Base-by-base conservation (phyloP, 2,113 vertebrate genomes). In the Colistium nudipinnis region DNA sequence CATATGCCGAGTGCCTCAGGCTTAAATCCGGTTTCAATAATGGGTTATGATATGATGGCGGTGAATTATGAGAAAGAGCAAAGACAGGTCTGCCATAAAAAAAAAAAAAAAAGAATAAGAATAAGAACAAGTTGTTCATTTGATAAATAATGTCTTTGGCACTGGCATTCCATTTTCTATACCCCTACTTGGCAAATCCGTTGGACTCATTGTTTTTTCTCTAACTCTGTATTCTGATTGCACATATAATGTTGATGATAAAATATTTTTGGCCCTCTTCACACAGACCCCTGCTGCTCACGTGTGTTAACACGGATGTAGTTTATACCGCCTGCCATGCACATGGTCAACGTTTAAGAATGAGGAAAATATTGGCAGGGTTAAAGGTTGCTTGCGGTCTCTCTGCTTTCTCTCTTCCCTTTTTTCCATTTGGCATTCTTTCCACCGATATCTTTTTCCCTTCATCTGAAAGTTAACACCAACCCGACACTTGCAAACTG, bases 321-420 rank as follows among this genome's bases (percentile, higher is more conserved):
- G 3, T 74, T 44, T 22, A 39, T 19, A 30, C 67, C 35, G 3
- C 28, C n/a, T 52, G n/a, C n/a, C 6, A 39, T 64, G n/a, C 39
- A 56, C 28, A 52, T 17, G 17, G 7, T 12, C 6, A 53, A 4
- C 16, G 20, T 69, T 62, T 41, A 35, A 22, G 17, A 41, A 41
- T 74, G 14, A 70, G 35, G 38, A 52, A 52, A 54, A 9, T 22
- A 20, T 12, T 13, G 25, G 1, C 7, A 17, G 9, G 64, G 49
- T 76, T 35, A 75, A 61, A 62, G 65, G 60, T 74, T 41, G 3
- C 25, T 52, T 59, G 48, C 52, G 36, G 54, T 38, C 24, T 59
- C 25, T 60, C 22, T 57, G 39, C 51, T 16, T 45, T 17, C 28
- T 17, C 7, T 66, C 20, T 38, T 52, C 56, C 10, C 16, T 25